Percentiles rank a stretch among this genome's conserved stretches.
phyloP scores from a whole-genome alignment of 2,888 invertebrate genomes.

The Dexiosoma caninum region DNA sequence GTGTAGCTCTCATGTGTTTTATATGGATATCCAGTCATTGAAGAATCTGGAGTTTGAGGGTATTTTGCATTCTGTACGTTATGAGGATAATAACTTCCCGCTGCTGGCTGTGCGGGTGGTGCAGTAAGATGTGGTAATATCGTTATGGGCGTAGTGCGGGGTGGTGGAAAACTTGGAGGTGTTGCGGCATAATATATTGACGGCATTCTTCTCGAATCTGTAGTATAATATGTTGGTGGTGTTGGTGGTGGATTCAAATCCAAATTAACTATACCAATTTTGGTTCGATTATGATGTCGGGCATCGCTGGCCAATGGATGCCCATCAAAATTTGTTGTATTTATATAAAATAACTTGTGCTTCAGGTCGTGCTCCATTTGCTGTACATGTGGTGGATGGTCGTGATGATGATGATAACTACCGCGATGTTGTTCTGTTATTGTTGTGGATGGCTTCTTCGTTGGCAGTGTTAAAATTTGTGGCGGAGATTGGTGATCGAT shows the following conservation, averaged over 20 bases:
- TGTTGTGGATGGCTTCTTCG: constrained; percentile 63
- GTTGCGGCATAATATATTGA: constrained; percentile 65
- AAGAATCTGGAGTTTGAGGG: constrained; percentile 22
- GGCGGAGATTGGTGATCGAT: constrained; percentile 55
- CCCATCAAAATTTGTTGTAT: constrained; percentile 66
- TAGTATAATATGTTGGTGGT: constrained; percentile 55
- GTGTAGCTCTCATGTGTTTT: constrained; percentile 56
- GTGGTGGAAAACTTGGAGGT: constrained; percentile 71
- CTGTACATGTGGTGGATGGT: constrained; percentile 55
- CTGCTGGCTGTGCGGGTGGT: constrained; percentile 18
- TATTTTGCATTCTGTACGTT: constrained; percentile 46
- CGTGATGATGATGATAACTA: constrained; percentile 60
- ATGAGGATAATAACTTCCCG: constrained; percentile 28
- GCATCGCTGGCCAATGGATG: constrained; percentile 55
- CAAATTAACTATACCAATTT: constrained; percentile 58
- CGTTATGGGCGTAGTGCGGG: constrained; percentile 67
- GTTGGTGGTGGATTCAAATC: constrained; percentile 67
- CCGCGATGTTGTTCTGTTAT: constrained; percentile 64
- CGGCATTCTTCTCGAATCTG: constrained; percentile 61
- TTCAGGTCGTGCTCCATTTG: constrained; percentile 64
- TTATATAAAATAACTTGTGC: constrained; percentile 69
- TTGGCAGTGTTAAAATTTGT: constrained; percentile 64
- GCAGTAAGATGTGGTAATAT: constrained; percentile 50
- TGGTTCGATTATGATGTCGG: constrained; percentile 59
- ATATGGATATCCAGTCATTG: constrained; percentile 28